Evolutionary conservation across 1,140 invertebrate species (phyloP).

Genomic region (Triops longicaudatus): DNA sequence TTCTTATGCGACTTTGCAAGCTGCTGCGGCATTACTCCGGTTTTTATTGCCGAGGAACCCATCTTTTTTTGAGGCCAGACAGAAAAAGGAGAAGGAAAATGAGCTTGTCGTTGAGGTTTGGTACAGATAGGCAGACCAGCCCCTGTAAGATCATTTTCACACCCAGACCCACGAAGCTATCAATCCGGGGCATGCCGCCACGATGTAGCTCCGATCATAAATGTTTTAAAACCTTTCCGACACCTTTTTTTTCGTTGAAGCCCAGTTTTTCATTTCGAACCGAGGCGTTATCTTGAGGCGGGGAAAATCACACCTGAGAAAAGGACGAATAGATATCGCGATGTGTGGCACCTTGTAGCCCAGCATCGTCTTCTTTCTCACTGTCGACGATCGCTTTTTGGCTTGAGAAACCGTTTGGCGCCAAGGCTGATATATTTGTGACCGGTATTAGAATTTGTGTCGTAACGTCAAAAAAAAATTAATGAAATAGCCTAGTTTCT

Average conservation of each 20-base stretch:
- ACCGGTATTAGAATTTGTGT: background rate
- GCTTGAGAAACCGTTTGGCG: background rate
- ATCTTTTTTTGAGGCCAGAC: background rate
- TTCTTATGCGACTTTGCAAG: background rate
- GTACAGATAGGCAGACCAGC: background rate
- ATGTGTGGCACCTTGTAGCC: background rate
- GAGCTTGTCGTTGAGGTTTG: constrained; percentile 11
- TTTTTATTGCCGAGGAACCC: background rate
- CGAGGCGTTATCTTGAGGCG: background rate
- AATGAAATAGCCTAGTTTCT: background rate
- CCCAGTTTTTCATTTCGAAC: background rate
- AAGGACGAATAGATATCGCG: background rate
- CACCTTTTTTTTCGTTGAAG: background rate
- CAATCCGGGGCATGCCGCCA: constrained; percentile 10
- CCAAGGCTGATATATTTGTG: background rate
- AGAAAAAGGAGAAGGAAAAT: background rate
- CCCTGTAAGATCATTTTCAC: constrained; percentile 12
- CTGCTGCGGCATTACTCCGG: background rate
- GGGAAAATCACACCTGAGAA: constrained; percentile 14
- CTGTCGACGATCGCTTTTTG: background rate
- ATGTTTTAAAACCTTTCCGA: constrained; percentile 6
- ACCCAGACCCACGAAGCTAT: constrained; percentile 14
- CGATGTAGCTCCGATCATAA: constrained; percentile 7
- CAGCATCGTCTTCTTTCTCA: background rate
- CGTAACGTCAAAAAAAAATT: background rate